Base-by-base conservation (phyloP, 2,888 invertebrate species). In the Malthinus flaveolus region DNA sequence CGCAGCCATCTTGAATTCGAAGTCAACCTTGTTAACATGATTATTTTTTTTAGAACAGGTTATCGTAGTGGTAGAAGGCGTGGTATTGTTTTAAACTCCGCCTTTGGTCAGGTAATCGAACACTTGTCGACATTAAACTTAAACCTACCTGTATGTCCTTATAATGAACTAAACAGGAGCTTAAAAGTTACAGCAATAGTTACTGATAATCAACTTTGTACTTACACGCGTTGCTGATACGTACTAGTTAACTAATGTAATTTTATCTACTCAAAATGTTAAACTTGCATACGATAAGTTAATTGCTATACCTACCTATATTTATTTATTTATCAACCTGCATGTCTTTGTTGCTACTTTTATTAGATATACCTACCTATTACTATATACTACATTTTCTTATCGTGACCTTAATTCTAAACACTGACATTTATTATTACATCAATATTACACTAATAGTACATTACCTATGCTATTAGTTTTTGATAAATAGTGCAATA, bases 1-100 rank as follows among this genome's bases (percentile, higher is more conserved):
- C 75, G 73, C 73, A 71, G 75, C 77, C 77, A 78, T 78, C 77
- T 78, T 78, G 76, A 72, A 71, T 68, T 66, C 71, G 68, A 71
- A 62, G 71, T 73, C 72, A 69, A 69, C 67, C 73, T 75, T 76
- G 76, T 77, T 77, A 76, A 76, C 76, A 77, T 66, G 75, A 72
- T 66, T 67, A 75, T 75, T 76, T 76, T 75, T n/a, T 75, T 73
- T 67, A 66, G 71, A 75, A 76, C 75, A 72, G 75, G 75, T 77
- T 74, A 71, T 65, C 69, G 68, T 71, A 73, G 71, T 71, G 68
- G 68, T 52, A 65, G 71, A 66, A 72, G 76, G 75, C 69, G 75
- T 73, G 75, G 73, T 68, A 59, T 62, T 54, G 34, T 46, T 31
- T 56, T 44, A 62, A 64, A 68, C 72, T 62, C 67, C 74, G 73